Percentiles rank a stretch among this genome's conserved stretches.
Evolutionary conservation across 2,797 vertebrate species (phyloP).

Genomic region (Coendou prehensilis): DNA sequence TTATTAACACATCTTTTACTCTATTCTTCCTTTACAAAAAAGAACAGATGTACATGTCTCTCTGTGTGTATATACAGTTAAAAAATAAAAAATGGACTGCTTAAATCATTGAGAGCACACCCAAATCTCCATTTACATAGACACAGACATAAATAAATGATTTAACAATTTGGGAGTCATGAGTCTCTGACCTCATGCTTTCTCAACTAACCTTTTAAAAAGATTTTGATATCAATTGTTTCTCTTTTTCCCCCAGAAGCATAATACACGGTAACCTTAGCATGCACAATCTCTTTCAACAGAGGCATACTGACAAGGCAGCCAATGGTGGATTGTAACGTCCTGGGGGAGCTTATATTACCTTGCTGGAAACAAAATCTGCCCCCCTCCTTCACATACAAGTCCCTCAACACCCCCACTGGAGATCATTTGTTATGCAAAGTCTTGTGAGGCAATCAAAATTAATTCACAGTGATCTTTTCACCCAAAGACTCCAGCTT

Average conservation of each 20-base stretch:
- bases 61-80: not conserved
- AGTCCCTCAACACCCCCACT: slow-evolving; percentile 86
- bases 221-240: slow-evolving; percentile 95
- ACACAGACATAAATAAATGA: slow-evolving; percentile 87
- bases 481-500: slow-evolving; percentile 85
- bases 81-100: slow-evolving; percentile 52
- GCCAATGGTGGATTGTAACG: slow-evolving; percentile 94
- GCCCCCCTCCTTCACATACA: slow-evolving; percentile 82
- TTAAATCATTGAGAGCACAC: slow-evolving; percentile 50
- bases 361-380: slow-evolving; percentile 93
- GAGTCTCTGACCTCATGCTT: slow-evolving; percentile 92
- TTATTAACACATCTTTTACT: slow-evolving; percentile 62
- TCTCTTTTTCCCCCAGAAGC: slow-evolving; percentile 93
- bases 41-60: not conserved
- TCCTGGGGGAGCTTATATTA: slow-evolving; percentile 95
- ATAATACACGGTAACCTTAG: slow-evolving; percentile 94
- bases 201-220: slow-evolving; percentile 88
- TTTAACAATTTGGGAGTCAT: slow-evolving; percentile 92
- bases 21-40: slow-evolving; percentile 70
- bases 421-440: slow-evolving; percentile 88
- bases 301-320: slow-evolving; percentile 91
- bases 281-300: slow-evolving; percentile 91
- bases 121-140: slow-evolving; percentile 83
- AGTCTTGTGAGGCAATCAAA: slow-evolving; percentile 89
- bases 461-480: slow-evolving; percentile 90